Evolutionary conservation across 2,113 vertebrate species (phyloP).

Genomic region (Aix galericulata): DNA sequence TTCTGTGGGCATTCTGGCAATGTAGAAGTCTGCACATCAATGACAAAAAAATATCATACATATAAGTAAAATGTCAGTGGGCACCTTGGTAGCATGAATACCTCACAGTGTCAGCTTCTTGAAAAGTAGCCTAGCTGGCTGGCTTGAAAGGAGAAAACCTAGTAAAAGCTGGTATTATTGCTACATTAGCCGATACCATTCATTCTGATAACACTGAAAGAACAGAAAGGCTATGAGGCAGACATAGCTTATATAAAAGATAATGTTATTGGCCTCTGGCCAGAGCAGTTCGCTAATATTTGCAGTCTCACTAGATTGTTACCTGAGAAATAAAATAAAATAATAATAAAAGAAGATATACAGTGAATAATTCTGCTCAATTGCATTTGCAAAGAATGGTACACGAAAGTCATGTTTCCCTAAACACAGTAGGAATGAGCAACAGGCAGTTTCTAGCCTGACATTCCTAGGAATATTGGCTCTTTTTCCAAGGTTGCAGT

Average conservation of each 20-base stretch:
- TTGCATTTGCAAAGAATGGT: not conserved
- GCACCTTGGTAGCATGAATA: conserved; percentile 29
- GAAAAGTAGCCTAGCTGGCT: not conserved
- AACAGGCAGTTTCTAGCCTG: not conserved
- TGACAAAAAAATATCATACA: conserved; percentile 50
- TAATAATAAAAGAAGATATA: not conserved
- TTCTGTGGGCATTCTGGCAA: conserved; percentile 39
- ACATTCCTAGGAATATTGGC: not conserved
- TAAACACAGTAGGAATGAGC: not conserved
- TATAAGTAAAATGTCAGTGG: conserved; percentile 74
- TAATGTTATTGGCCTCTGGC: conserved; percentile 18
- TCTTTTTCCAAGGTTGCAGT: not conserved
- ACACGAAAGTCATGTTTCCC: conserved; percentile 2
- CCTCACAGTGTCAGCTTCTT: conserved; percentile 18
- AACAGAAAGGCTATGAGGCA: not conserved
- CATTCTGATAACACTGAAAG: conserved; percentile 12
- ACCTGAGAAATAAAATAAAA: conserved; percentile 3
- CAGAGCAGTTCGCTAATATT: conserved; percentile 30
- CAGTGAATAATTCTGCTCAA: conserved; percentile 5
- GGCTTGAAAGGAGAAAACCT: conserved; percentile 28
- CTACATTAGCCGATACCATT: conserved; percentile 11
- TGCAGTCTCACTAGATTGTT: not conserved
- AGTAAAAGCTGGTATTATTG: not conserved
- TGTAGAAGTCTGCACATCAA: conserved; percentile 46
- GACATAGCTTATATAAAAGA: conserved; percentile 32